A percentile compares a stretch with the other conserved stretches of the same genome.
These are phyloP conservation scores for Poeciliopsis paucimaculata DNA, from an alignment of 2,797 vertebrate genomes.

Conservation along the genomic window DNA sequence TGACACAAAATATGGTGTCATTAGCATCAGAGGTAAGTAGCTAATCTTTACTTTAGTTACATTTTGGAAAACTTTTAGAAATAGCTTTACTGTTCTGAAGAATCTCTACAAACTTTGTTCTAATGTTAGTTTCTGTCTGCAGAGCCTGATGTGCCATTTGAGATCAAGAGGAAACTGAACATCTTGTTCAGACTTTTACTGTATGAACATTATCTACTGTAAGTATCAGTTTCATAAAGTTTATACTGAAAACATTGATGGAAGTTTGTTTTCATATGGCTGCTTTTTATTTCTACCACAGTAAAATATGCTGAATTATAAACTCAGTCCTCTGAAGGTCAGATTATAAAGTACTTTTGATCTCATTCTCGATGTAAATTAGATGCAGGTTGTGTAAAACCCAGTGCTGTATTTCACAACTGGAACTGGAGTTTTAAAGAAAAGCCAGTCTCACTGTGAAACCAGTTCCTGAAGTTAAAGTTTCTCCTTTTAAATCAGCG, in stretches of 20 bases:
- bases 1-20: not conserved
- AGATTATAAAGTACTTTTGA: not conserved
- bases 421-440: not conserved
- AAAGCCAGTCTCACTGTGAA: not conserved
- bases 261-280: not conserved
- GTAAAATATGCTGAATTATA: not conserved
- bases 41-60: no score
- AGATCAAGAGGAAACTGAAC: no score
- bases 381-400: not conserved
- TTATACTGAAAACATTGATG: not conserved
- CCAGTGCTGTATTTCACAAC: not conserved
- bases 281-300: not conserved
- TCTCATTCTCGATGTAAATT: not conserved
- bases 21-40: no score
- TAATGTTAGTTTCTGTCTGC: no score
- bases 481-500: not conserved
- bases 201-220: no score
- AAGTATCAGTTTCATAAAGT: not conserved
- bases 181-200: no score
- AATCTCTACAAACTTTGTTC: no score
- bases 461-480: not conserved
- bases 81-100: no score
- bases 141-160: no score
- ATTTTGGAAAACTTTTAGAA: no score
- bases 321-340: not conserved